phyloP scores from a whole-genome alignment of 2,113 vertebrate genomes.

The Callopanchax toddi region DNA sequence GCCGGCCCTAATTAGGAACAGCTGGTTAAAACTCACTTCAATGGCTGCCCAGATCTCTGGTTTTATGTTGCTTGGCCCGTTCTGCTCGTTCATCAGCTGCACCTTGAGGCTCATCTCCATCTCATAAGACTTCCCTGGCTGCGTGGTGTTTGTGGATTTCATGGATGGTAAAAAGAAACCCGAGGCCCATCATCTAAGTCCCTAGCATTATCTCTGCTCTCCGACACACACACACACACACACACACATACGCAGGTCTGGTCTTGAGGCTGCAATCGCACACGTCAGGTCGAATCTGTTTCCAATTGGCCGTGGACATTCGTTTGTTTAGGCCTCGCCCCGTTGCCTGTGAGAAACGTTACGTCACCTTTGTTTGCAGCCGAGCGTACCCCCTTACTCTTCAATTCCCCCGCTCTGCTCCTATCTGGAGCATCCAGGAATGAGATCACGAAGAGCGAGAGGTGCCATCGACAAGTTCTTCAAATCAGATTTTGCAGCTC shows the following conservation, averaged over 20 bases:
- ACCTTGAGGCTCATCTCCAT: constrained; percentile 73
- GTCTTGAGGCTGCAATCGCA: constrained; percentile 66
- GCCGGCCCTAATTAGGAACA: constrained; percentile 82
- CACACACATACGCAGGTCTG: constrained; percentile 27
- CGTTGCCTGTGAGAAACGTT: constrained; percentile 69
- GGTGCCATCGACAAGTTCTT: constrained; percentile 26
- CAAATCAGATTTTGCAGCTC: constrained; percentile 4
- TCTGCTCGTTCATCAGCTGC: constrained; percentile 72
- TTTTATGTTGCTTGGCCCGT: constrained; percentile 79
- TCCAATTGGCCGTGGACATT: constrained; percentile 69
- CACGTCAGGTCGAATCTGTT: constrained; percentile 75
- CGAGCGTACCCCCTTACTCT: constrained; percentile 48
- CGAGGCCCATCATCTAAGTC: constrained; percentile 48
- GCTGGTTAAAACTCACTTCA: constrained; percentile 77
- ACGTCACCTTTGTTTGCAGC: constrained; percentile 72
- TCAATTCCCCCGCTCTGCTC: constrained; percentile 54
- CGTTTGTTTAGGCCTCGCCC: constrained; percentile 69
- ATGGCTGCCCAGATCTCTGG: constrained; percentile 70
- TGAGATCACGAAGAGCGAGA: constrained; percentile 51
- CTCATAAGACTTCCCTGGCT: constrained; percentile 62
- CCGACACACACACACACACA: neutral
- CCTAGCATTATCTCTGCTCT: constrained; percentile 27
- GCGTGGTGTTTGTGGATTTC: constrained; percentile 62
- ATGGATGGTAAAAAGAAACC: constrained; percentile 63
- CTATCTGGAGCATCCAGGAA: constrained; percentile 63